Evolutionary conservation across 2,888 invertebrate species (phyloP).

Genomic region (Celastrina argiolus): DNA sequence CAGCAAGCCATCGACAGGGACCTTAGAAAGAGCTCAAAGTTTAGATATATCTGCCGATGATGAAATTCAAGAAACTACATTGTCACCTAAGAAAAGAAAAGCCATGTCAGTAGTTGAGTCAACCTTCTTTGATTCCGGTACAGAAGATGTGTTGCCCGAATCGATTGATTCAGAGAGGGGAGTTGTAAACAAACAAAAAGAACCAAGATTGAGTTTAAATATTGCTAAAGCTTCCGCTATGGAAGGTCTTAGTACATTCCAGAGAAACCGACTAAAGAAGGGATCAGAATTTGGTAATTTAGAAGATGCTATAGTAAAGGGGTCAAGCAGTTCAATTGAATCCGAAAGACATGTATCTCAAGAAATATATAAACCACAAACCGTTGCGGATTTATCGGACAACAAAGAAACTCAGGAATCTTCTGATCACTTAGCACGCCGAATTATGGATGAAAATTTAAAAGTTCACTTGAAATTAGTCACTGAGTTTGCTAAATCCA

Average conservation of each 20-base stretch:
- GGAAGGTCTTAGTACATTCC: constrained; percentile 83
- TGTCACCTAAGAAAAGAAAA: constrained; percentile 81
- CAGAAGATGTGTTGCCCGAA: constrained; percentile 64
- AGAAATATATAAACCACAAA: constrained; percentile 41
- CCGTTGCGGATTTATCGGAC: constrained; percentile 46
- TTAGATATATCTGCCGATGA: constrained; percentile 83
- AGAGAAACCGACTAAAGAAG: constrained; percentile 83
- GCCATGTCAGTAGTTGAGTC: constrained; percentile 77
- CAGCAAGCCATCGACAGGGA: constrained; percentile 73
- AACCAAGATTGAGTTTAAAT: constrained; percentile 75
- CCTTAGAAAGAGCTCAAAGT: constrained; percentile 87
- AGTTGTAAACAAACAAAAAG: constrained; percentile 68
- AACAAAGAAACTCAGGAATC: constrained; percentile 59
- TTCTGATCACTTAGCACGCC: constrained; percentile 65
- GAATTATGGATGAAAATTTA: constrained; percentile 71
- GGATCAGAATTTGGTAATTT: constrained; percentile 86
- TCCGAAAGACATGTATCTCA: constrained; percentile 57
- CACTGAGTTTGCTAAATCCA: constrained; percentile 70
- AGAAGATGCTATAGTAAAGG: constrained; percentile 84
- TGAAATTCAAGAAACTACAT: constrained; percentile 61
- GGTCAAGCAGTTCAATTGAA: constrained; percentile 66
- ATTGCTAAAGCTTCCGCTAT: constrained; percentile 74
- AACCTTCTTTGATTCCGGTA: constrained; percentile 63
- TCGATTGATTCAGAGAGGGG: constrained; percentile 63
- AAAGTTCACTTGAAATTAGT: constrained; percentile 71